Conservation (phyloP, 2,113 vertebrate species). For the Cavia aperea region DNA sequence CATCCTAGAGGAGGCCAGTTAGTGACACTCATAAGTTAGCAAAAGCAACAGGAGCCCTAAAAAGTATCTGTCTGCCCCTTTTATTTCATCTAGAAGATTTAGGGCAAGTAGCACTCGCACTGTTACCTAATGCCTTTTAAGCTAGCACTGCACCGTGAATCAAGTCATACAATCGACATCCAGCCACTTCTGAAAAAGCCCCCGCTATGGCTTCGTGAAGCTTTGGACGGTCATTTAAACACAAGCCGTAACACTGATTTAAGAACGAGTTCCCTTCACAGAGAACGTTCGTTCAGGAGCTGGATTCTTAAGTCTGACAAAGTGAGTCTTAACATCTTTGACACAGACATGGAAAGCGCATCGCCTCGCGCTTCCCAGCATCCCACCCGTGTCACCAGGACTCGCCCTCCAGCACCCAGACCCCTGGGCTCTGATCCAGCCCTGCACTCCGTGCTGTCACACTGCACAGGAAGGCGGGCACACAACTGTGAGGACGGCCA, state of each 20-base stretch:
- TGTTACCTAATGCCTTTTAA: neutral
- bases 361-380: neutral
- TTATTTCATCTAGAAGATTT: neutral
- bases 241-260: neutral
- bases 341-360: neutral
- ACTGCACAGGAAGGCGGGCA: neutral
- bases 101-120: neutral
- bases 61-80: neutral
- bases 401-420: neutral
- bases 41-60: neutral
- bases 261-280: neutral
- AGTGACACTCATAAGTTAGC: neutral
- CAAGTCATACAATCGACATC: neutral
- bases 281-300: neutral
- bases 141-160: neutral
- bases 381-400: neutral
- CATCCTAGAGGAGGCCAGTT: neutral
- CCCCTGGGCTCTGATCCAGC: neutral
- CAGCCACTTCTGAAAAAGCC: neutral
- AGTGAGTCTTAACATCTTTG: neutral
- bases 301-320: neutral
- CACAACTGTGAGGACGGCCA: neutral
- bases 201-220: neutral
- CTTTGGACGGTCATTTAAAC: neutral
- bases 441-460: neutral